A percentile compares a stretch with the other conserved stretches of the same genome.
phyloP scores from a whole-genome alignment of 2,113 vertebrate genomes.

The Penelope pileata region DNA sequence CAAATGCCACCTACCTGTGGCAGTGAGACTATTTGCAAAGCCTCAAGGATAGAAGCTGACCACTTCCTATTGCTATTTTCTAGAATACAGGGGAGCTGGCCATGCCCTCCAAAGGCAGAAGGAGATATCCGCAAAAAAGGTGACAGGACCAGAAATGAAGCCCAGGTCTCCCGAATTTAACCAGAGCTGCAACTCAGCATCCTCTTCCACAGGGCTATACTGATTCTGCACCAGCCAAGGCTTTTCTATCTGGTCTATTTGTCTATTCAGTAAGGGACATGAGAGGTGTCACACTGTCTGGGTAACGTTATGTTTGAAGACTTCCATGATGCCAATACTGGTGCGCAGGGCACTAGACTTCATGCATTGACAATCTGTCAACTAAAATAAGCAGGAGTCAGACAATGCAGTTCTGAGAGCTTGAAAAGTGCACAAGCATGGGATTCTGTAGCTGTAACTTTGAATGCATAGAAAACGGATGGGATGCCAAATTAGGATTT shows the following conservation, averaged over 20 bases:
- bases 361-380: rapidly evolving
- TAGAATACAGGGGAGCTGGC: background rate
- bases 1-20: background rate
- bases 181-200: background rate
- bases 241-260: background rate
- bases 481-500: background rate
- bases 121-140: background rate
- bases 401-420: background rate
- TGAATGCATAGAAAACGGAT: background rate
- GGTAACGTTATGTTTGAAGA: background rate
- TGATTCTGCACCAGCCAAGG: background rate
- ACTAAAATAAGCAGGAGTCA: background rate
- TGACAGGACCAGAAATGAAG: background rate
- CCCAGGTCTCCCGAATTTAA: background rate
- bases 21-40: background rate
- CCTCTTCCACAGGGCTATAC: background rate
- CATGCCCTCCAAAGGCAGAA: background rate
- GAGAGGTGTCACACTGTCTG: background rate
- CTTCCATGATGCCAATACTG: background rate
- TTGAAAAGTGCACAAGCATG: background rate
- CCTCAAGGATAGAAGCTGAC: background rate
- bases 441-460: background rate
- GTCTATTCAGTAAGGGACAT: background rate
- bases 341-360: background rate
- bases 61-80: background rate